phyloP scores from a whole-genome alignment of 2,113 vertebrate genomes.

The Bubo blakistoni region DNA sequence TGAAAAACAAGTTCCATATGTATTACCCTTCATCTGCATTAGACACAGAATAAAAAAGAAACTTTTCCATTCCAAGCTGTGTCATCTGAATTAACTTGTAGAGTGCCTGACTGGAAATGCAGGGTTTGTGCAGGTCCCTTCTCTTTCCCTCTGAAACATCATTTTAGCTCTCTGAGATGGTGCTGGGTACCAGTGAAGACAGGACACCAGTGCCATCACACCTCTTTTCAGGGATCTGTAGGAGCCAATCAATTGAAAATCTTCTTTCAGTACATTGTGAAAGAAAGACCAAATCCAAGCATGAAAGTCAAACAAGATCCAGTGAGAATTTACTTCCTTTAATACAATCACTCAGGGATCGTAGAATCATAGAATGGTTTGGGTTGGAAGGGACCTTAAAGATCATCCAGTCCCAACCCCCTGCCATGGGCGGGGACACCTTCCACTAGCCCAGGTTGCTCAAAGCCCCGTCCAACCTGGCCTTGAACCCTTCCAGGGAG shows the following conservation, averaged over 20 bases:
- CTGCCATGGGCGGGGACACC: too few relatives aligned
- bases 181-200: background rate
- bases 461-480: too few relatives aligned
- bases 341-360: background rate
- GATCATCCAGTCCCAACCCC: too few relatives aligned
- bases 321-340: conserved; percentile 10
- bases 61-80: background rate
- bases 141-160: background rate
- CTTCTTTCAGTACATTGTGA: background rate
- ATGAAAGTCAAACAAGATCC: background rate
- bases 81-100: background rate
- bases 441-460: too few relatives aligned
- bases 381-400: too few relatives aligned
- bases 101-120: background rate
- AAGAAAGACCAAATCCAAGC: background rate
- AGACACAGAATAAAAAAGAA: background rate
- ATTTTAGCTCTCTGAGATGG: background rate
- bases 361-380: too few relatives aligned
- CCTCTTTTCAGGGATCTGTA: background rate
- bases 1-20: conserved; percentile 44
- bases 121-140: background rate
- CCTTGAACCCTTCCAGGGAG: too few relatives aligned
- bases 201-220: background rate
- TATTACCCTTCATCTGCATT: conserved; percentile 32
- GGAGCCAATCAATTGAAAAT: conserved; percentile 11